Conservation (phyloP, 1,140 invertebrate genomes). For the Adoxophyes honmai region DNA sequence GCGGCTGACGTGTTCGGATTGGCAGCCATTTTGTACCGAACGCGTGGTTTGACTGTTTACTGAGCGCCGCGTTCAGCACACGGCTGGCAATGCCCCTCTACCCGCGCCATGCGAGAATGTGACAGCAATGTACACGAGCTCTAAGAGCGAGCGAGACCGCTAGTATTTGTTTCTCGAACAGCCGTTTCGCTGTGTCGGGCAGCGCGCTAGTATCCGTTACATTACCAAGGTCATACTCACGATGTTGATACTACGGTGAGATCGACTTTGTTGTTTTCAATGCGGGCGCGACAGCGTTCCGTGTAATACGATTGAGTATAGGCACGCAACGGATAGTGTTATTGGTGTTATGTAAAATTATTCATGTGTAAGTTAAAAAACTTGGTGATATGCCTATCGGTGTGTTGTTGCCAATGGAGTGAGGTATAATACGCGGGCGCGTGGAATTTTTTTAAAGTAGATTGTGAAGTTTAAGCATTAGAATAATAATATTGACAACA, state of each 20-base stretch:
- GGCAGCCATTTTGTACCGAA: conserved; percentile 2
- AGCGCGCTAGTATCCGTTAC: not conserved
- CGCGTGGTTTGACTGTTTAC: not conserved
- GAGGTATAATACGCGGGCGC: too few relatives aligned
- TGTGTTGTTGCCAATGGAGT: too few relatives aligned
- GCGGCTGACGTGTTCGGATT: not conserved
- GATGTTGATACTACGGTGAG: not conserved
- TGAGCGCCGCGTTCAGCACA: not conserved
- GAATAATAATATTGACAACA: too few relatives aligned
- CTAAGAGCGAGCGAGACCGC: not conserved
- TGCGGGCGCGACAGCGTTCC: not conserved
- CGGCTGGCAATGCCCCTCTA: not conserved
- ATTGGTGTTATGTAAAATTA: too few relatives aligned
- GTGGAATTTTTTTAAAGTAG: too few relatives aligned
- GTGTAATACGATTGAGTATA: too few relatives aligned
- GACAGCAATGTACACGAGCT: not conserved
- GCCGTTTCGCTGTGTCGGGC: not conserved
- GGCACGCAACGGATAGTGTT: too few relatives aligned
- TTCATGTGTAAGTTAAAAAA: too few relatives aligned
- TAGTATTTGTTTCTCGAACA: not conserved
- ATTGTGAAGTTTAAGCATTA: too few relatives aligned
- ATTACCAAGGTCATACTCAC: not conserved
- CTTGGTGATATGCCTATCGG: too few relatives aligned
- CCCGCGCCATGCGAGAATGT: not conserved
- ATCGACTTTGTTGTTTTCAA: not conserved